These are phyloP conservation scores for Drosophila eohydei DNA, from an alignment of 2,888 invertebrate genomes.

Conservation along the genomic window DNA sequence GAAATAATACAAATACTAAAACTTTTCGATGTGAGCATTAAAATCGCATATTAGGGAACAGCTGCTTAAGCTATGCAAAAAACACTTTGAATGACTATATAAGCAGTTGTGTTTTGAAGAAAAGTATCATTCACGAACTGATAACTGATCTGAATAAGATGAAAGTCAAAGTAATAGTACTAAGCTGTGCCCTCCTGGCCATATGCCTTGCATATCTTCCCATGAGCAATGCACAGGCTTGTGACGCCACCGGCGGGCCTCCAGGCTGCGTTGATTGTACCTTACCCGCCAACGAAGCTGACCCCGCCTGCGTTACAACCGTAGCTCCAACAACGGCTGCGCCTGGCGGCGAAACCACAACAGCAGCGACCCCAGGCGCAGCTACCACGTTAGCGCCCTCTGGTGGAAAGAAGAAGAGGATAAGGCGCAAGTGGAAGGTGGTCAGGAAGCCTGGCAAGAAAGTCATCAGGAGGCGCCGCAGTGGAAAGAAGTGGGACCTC, in stretches of 20 bases:
- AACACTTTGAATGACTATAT: conserved; percentile 14
- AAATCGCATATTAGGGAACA: not conserved
- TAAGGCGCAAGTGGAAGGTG: conserved; percentile 3
- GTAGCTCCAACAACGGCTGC: not conserved
- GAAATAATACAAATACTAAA: not conserved
- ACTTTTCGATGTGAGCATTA: not conserved
- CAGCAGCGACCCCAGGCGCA: not conserved
- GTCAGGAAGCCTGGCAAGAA: too few relatives aligned
- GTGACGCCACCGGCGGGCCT: not conserved
- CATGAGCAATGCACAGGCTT: not conserved
- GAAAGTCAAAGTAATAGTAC: conserved; percentile 12
- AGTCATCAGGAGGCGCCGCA: too few relatives aligned
- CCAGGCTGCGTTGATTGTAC: not conserved
- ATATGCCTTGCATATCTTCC: conserved; percentile 26
- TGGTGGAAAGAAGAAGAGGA: conserved; percentile 6
- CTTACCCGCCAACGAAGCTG: fast-evolving
- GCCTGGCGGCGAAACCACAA: not conserved
- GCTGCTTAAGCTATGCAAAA: not conserved
- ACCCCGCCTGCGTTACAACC: not conserved
- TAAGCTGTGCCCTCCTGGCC: conserved; percentile 33
- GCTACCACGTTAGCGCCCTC: not conserved
- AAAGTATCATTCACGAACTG: conserved; percentile 25
- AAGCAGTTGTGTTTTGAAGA: not conserved
- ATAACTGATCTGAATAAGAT: conserved; percentile 13
- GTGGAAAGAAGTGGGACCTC: too few relatives aligned